phyloP scores from a whole-genome alignment of 1,140 invertebrate species.

The Heliothis virescens region DNA sequence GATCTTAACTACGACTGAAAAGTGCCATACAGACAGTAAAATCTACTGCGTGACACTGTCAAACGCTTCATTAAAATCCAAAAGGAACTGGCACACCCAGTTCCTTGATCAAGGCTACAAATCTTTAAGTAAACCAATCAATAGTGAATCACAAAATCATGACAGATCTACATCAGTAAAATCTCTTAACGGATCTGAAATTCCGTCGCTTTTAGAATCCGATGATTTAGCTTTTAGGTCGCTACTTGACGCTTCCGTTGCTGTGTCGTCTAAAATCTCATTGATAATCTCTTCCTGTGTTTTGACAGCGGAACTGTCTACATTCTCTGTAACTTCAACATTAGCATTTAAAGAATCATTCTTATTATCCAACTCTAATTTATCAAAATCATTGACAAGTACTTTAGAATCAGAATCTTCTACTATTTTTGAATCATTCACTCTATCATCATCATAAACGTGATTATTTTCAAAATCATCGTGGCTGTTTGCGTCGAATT shows the following conservation, averaged over 20 bases:
- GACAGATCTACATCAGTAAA: constrained; percentile 75
- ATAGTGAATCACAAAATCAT: constrained; percentile 73
- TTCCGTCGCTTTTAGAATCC: not conserved
- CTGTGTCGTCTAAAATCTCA: constrained; percentile 28
- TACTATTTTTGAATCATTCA: not conserved
- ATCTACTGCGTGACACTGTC: not conserved
- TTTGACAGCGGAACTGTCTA: constrained; percentile 31
- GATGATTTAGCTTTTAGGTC: not conserved
- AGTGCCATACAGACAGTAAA: not conserved
- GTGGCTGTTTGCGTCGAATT: constrained; percentile 49
- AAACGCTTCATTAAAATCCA: not conserved
- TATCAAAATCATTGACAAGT: not conserved
- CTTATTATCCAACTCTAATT: not conserved
- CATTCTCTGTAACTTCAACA: constrained; percentile 12
- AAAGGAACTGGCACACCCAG: not conserved
- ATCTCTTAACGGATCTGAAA: constrained; percentile 67
- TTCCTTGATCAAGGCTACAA: constrained; percentile 43
- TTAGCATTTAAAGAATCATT: not conserved
- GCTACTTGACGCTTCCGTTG: not conserved
- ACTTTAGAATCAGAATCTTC: constrained; percentile 1
- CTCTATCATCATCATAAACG: constrained; percentile 21
- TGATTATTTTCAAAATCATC: constrained; percentile 42
- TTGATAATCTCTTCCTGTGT: constrained; percentile 8
- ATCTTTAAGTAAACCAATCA: constrained; percentile 65
- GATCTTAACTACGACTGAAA: no score